Evolutionary conservation across 2,888 invertebrate genomes (phyloP).

Genomic region (Aelia acuminata): DNA sequence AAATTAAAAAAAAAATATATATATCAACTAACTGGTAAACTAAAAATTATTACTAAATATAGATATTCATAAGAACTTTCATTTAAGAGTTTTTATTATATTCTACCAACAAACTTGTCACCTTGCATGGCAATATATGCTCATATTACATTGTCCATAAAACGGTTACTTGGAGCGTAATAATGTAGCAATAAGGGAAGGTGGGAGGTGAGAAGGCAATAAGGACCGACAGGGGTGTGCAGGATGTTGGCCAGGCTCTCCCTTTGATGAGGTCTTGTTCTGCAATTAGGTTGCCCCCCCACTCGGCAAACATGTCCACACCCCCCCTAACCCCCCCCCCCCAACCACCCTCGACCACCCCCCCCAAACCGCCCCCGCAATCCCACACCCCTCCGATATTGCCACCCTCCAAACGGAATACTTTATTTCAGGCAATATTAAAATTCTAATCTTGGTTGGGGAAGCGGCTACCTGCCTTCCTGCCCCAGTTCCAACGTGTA

Average conservation of each 20-base stretch:
- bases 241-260: background rate
- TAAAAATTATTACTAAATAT: too few species aligned
- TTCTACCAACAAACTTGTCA: too few species aligned
- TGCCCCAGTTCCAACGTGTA: background rate
- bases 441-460: background rate
- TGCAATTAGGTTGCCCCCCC: slow-evolving; percentile 13
- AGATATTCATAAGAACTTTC: too few species aligned
- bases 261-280: slow-evolving; percentile 31
- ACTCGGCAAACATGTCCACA: slow-evolving; percentile 21
- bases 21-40: too few species aligned
- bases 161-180: background rate
- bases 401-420: background rate
- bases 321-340: too few species aligned
- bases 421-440: background rate
- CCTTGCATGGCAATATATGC: background rate
- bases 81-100: too few species aligned
- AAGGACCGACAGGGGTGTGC: background rate
- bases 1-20: too few species aligned
- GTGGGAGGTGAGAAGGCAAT: background rate
- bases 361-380: too few species aligned
- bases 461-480: background rate
- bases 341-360: too few species aligned
- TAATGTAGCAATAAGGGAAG: background rate
- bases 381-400: slow-evolving; percentile 13
- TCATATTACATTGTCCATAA: background rate